Evolutionary conservation across 2,888 invertebrate species (phyloP).

Genomic region (Aphidoletes aphidimyza): DNA sequence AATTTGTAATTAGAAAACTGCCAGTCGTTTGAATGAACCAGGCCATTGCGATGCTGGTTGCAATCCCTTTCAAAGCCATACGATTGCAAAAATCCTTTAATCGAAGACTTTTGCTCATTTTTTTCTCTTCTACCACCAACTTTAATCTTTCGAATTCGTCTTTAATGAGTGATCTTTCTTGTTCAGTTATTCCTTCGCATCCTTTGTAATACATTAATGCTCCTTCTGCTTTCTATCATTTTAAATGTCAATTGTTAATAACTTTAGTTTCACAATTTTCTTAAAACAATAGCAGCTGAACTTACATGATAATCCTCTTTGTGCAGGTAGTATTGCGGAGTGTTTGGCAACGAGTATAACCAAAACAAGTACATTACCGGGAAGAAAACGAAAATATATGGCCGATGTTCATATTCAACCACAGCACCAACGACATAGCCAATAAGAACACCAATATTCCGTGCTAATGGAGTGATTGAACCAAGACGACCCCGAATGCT

Average conservation of each 20-base stretch:
- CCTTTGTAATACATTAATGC: not conserved
- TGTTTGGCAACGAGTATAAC: not conserved
- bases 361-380: not conserved
- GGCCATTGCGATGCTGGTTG: not conserved
- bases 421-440: not conserved
- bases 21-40: not conserved
- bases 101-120: not conserved
- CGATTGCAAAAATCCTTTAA: not conserved
- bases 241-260: too few species aligned
- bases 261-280: not conserved
- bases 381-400: not conserved
- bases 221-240: not conserved
- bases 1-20: not conserved
- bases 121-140: not conserved
- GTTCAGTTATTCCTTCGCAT: not conserved
- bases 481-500: slow-evolving; percentile 6
- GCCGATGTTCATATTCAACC: not conserved
- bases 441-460: not conserved
- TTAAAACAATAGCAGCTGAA: too few species aligned
- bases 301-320: not conserved
- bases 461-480: not conserved
- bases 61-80: not conserved
- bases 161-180: not conserved
- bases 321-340: not conserved
- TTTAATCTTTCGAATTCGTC: not conserved